These are phyloP conservation scores for Invenusta paracnida DNA, from an alignment of 2,888 invertebrate species.

Conservation along the genomic window DNA sequence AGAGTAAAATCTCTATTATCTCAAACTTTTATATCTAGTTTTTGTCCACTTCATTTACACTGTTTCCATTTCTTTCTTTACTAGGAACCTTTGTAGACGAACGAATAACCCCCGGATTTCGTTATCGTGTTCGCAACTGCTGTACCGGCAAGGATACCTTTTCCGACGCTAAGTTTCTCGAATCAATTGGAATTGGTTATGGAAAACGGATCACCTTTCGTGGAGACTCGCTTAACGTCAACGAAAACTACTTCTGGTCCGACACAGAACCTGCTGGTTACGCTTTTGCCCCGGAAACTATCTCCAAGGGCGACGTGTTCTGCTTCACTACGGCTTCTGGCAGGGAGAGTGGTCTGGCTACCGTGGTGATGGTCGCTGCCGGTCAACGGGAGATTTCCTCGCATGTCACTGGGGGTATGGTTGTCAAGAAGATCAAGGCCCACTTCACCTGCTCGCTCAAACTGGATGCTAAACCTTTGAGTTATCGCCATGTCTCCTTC, in stretches of 20 bases:
- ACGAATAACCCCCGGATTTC: slow-evolving; percentile 71
- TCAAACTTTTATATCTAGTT: background rate
- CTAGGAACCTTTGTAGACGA: slow-evolving; percentile 71
- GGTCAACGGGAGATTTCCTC: slow-evolving; percentile 46
- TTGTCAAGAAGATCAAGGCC: slow-evolving; percentile 49
- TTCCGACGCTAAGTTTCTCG: slow-evolving; percentile 68
- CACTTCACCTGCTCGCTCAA: slow-evolving; percentile 49
- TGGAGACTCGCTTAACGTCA: slow-evolving; percentile 67
- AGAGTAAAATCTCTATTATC: background rate
- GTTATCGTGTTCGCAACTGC: slow-evolving; percentile 71
- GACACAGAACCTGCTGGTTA: slow-evolving; percentile 72
- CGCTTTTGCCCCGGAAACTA: slow-evolving; percentile 69
- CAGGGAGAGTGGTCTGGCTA: slow-evolving; percentile 48
- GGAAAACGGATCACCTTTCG: slow-evolving; percentile 72
- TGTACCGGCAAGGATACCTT: slow-evolving; percentile 68
- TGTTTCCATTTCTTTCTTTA: slow-evolving; percentile 43
- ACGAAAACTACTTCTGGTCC: slow-evolving; percentile 69
- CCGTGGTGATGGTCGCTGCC: slow-evolving; percentile 42
- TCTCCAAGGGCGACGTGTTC: slow-evolving; percentile 70
- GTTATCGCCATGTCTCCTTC: slow-evolving; percentile 46
- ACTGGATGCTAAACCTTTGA: slow-evolving; percentile 47
- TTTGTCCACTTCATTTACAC: background rate
- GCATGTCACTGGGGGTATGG: slow-evolving; percentile 43
- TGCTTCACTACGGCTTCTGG: slow-evolving; percentile 64
- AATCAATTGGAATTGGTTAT: slow-evolving; percentile 71